A percentile compares a stretch with the other conserved stretches of the same genome.
These are phyloP conservation scores for Petrocephalus microphthalmus DNA, from an alignment of 2,113 vertebrate species.

Conservation along the genomic window DNA sequence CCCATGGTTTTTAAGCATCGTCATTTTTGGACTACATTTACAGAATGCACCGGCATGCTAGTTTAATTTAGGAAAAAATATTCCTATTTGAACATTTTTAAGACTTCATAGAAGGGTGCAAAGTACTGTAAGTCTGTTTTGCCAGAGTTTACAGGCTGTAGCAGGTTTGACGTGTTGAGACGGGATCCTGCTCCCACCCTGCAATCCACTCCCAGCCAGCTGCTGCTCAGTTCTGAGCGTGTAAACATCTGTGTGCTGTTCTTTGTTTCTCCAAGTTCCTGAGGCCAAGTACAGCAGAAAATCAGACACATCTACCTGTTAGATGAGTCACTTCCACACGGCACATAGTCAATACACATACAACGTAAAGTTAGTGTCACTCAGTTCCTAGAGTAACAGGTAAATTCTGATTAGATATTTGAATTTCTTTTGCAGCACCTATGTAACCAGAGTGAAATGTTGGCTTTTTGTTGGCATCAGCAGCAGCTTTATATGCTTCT, in stretches of 20 bases:
- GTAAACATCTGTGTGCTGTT: background rate
- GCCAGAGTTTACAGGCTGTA: background rate
- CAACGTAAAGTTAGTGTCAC: background rate
- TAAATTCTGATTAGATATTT: background rate
- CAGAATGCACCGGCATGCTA: background rate
- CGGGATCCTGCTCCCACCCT: background rate
- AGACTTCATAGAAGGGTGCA: background rate
- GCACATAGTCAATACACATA: background rate
- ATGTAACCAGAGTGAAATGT: background rate
- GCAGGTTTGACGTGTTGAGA: background rate
- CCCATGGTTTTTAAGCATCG: too few species aligned
- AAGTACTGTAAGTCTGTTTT: background rate
- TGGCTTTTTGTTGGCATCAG: background rate
- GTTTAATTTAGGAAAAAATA: background rate
- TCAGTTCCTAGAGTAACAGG: background rate
- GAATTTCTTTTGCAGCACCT: background rate
- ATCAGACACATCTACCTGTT: background rate
- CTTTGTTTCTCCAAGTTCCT: background rate
- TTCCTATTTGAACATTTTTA: background rate
- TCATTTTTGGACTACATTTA: too few species aligned
- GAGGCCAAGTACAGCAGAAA: background rate
- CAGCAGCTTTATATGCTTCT: background rate
- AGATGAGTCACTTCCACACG: background rate
- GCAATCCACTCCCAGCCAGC: background rate
- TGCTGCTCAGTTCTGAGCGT: background rate